A percentile compares a stretch with the other conserved stretches of the same genome.
These are phyloP conservation scores for Cladorhizidae sp. DNA, from an alignment of 37 sponge, comb jelly and placozoan species.

Conservation along the genomic window DNA sequence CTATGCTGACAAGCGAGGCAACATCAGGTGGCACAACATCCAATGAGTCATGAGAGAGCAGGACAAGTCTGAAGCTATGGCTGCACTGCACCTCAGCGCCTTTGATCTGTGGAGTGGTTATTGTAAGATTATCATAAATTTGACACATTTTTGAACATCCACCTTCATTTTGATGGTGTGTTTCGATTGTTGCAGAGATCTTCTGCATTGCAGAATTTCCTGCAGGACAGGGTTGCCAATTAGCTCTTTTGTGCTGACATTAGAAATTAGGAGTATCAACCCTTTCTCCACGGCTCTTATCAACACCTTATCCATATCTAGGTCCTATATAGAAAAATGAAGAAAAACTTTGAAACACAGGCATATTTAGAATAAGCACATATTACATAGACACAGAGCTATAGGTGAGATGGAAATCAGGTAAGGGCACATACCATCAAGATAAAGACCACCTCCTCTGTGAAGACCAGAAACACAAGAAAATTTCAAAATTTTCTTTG, in stretches of 20 bases:
- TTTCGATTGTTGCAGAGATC: background rate
- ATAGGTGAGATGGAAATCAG: no score
- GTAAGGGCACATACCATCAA: no score
- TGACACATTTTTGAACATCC: background rate
- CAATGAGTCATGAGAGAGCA: slow-evolving; percentile 9
- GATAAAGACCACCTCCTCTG: no score
- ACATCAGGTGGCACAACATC: background rate
- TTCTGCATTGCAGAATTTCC: slow-evolving; percentile 13
- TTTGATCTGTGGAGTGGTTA: slow-evolving; percentile 39
- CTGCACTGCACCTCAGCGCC: slow-evolving; percentile 63
- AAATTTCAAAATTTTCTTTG: no score
- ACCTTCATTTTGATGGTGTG: slow-evolving; percentile 34
- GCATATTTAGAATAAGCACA: no score
- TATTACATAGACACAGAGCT: no score
- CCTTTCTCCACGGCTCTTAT: slow-evolving; percentile 48
- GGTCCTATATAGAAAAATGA: no score
- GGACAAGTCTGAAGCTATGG: slow-evolving; percentile 39
- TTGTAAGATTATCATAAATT: background rate
- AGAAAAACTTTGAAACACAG: no score
- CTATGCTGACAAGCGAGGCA: slow-evolving; percentile 12
- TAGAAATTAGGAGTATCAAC: slow-evolving; percentile 36
- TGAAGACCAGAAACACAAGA: no score
- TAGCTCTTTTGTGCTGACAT: slow-evolving; percentile 22
- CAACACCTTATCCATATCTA: background rate
- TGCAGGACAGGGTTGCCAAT: background rate